Base-by-base conservation (phyloP, 2,797 vertebrate species). In the Botia kubotai region DNA sequence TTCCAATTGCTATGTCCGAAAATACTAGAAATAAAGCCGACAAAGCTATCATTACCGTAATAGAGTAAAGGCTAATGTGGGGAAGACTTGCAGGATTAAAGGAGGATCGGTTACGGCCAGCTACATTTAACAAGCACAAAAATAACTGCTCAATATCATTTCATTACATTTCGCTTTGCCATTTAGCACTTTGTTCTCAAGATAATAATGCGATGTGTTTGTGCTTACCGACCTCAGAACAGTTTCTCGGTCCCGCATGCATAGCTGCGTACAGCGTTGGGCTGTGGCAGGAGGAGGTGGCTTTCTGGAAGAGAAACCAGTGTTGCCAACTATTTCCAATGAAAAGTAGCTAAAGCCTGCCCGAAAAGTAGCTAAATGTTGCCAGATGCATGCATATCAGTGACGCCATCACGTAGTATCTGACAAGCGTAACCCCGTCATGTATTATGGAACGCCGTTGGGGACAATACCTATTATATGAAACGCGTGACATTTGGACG, bases 201-300 rank as follows among this genome's bases (percentile, higher is more conserved):
- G 5, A n/a, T 53, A 43, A 48, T 43, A 29, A 79, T 62, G 55
- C 19, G 39, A 60, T 13, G 55, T 65, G 58, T 50, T 53, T 62
- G 26, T 65, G 77, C 58, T 72, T 72, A 79, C 77, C 58, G 3
- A 72, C 11, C 69, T 66, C 33, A 39, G 69, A 0, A 55, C 6
- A 19, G 11, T 19, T 55, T 65, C 48, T 55, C 33, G 33, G 48
- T 72, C 52, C 77, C 69, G 52, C 58, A 23, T 55, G 58, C 68
- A 43, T 12, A 19, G 14, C 58, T 63, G 60, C n/a, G 29, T 36
- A 36, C 29, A n/a, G 29, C 29, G 29, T 53, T 58, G 16, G 2
- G 6, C n/a, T 33, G 53, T 33, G 39, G 58, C 23, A 12, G 6
- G 8, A 58, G 36, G 53, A 50, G 72, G 77, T 72, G 69, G 53